A percentile compares a stretch with the other conserved stretches of the same genome.
These are phyloP conservation scores for Agriotes lineatus DNA, from an alignment of 2,888 invertebrate species.

Conservation along the genomic window DNA sequence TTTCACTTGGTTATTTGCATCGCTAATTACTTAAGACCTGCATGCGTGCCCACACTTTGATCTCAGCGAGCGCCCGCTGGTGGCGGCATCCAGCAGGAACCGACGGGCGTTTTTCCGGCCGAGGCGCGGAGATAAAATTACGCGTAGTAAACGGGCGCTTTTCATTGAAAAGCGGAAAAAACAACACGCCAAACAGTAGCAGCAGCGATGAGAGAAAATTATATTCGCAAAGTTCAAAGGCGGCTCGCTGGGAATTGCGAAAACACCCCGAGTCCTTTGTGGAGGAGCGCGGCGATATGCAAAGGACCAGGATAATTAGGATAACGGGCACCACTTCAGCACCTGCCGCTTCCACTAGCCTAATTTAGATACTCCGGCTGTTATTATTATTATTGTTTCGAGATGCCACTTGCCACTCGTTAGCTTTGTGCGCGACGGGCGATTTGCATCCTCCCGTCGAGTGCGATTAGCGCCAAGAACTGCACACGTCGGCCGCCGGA, in stretches of 20 bases:
- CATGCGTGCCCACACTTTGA: conserved; percentile 30
- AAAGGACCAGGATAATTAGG: conserved; percentile 68
- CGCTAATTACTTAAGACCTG: conserved; percentile 24
- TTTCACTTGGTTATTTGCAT: conserved; percentile 29
- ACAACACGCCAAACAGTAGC: conserved; percentile 57
- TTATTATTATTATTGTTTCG: conserved; percentile 48
- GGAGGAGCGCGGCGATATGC: conserved; percentile 63
- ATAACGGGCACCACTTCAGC: conserved; percentile 66
- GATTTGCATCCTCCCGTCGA: conserved; percentile 26
- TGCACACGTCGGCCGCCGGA: conserved; percentile 32
- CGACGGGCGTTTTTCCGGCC: not conserved
- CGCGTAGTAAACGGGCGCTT: conserved; percentile 40
- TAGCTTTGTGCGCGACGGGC: conserved; percentile 39
- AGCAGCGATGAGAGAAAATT: conserved; percentile 62
- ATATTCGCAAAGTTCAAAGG: conserved; percentile 65
- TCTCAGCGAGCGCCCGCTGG: not conserved
- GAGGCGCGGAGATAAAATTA: conserved; percentile 4
- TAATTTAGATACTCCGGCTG: conserved; percentile 53
- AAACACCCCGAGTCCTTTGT: conserved; percentile 67
- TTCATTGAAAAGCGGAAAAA: conserved; percentile 45
- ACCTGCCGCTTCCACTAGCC: conserved; percentile 58
- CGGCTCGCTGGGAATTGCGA: conserved; percentile 64
- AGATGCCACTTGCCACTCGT: conserved; percentile 47
- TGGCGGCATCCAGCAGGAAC: not conserved
- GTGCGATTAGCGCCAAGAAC: conserved; percentile 14